phyloP scores from a whole-genome alignment of 2,797 vertebrate species.

The Spinus olivaceus region DNA sequence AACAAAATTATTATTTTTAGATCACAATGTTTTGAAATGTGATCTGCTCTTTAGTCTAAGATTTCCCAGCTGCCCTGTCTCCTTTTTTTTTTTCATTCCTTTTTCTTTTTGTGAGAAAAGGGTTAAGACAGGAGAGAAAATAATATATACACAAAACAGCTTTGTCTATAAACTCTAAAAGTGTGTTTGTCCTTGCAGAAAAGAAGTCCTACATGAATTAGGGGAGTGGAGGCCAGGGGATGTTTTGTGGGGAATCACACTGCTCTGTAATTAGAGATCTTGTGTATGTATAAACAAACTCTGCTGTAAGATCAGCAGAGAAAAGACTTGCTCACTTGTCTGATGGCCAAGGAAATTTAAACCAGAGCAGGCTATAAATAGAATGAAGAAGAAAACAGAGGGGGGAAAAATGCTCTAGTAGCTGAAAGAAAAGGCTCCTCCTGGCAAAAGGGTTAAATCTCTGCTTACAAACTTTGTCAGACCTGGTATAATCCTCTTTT shows the following conservation, averaged over 20 bases:
- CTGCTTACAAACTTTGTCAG: background rate
- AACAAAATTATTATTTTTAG: constrained; percentile 27
- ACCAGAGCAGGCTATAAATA: constrained; percentile 29
- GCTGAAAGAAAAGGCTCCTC: background rate
- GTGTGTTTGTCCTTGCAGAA: background rate
- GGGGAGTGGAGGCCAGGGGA: background rate
- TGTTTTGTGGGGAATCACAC: constrained; percentile 13
- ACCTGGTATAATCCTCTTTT: background rate
- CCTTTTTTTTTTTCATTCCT: background rate
- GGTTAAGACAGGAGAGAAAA: background rate
- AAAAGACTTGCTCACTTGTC: constrained; percentile 39
- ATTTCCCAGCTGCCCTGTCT: background rate
- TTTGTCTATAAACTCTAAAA: constrained; percentile 8
- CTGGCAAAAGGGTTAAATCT: background rate
- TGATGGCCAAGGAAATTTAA: constrained; percentile 52
- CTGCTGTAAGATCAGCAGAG: constrained; percentile 19
- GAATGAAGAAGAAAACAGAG: background rate
- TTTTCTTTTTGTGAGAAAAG: background rate
- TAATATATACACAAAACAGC: background rate
- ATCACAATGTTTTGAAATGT: constrained; percentile 42
- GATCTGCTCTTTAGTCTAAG: background rate
- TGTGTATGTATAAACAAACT: constrained; percentile 33
- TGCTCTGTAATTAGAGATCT: constrained; percentile 1
- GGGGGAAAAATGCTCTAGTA: accelerated
- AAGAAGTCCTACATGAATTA: background rate